These are phyloP conservation scores for Parnassius smintheus DNA, from an alignment of 2,888 invertebrate genomes.

Conservation along the genomic window DNA sequence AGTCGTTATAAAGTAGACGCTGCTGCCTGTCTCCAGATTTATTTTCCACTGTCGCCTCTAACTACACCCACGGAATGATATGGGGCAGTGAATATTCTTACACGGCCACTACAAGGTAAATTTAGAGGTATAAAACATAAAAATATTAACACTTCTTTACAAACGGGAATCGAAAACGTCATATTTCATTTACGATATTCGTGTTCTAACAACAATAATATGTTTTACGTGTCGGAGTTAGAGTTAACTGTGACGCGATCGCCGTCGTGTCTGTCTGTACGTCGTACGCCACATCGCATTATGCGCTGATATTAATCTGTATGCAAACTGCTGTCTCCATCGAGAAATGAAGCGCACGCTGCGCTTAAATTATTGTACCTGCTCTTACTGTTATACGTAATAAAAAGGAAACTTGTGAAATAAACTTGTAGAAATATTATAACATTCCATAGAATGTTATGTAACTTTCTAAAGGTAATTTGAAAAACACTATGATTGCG, in stretches of 20 bases:
- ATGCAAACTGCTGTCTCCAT: conserved; percentile 40
- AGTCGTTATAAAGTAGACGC: too few species aligned
- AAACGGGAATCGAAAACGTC: too few species aligned
- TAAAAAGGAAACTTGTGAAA: neutral
- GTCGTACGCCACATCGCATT: conserved; percentile 32
- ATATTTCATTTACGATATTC: neutral
- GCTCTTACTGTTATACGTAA: conserved; percentile 5
- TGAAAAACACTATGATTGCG: too few species aligned
- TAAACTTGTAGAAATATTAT: neutral
- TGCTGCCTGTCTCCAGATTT: too few species aligned
- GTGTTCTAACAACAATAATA: conserved; percentile 18
- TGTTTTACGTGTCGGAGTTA: conserved; percentile 25
- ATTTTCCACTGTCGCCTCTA: too few species aligned
- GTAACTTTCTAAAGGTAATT: too few species aligned
- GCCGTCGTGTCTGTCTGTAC: conserved; percentile 26
- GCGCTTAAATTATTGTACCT: conserved; percentile 16
- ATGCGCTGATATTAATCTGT: conserved; percentile 46
- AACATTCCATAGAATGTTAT: neutral
- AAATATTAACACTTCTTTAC: too few species aligned
- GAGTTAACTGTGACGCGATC: conserved; percentile 25
- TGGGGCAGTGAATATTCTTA: too few species aligned
- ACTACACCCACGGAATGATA: too few species aligned
- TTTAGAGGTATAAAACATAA: too few species aligned
- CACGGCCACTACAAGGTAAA: too few species aligned
- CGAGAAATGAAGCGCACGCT: conserved; percentile 26